phyloP scores from a whole-genome alignment of 2,113 vertebrate species.

The Telmatochromis sp. region DNA sequence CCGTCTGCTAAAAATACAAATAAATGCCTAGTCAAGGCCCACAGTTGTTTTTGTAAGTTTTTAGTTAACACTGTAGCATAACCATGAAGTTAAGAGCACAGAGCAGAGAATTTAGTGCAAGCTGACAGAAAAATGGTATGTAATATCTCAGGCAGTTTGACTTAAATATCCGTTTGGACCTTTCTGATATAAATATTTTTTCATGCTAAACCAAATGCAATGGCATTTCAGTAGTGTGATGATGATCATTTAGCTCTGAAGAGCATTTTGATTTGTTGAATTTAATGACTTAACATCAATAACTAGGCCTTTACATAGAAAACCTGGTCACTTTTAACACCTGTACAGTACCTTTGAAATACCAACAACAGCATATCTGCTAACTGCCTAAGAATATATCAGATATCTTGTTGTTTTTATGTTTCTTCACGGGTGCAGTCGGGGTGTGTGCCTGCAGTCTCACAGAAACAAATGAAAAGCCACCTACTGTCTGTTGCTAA shows the following conservation, averaged over 20 bases:
- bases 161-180: background rate
- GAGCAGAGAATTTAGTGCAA: background rate
- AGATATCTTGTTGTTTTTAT: background rate
- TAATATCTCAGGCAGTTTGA: background rate
- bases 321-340: background rate
- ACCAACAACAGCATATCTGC: constrained; percentile 74
- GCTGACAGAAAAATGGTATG: background rate
- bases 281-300: background rate
- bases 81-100: background rate
- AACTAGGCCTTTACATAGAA: background rate
- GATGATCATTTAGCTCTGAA: background rate
- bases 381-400: background rate
- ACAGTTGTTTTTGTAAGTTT: background rate
- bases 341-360: background rate
- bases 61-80: background rate
- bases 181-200: background rate
- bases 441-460: background rate
- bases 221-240: background rate
- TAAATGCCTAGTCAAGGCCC: background rate
- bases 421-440: background rate
- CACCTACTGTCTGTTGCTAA: constrained; percentile 77
- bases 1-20: background rate
- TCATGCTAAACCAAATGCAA: background rate
- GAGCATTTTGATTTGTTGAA: background rate
- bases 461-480: constrained; percentile 83